Base-by-base conservation (phyloP, 2,888 invertebrate species). In the Papilio protenor region DNA sequence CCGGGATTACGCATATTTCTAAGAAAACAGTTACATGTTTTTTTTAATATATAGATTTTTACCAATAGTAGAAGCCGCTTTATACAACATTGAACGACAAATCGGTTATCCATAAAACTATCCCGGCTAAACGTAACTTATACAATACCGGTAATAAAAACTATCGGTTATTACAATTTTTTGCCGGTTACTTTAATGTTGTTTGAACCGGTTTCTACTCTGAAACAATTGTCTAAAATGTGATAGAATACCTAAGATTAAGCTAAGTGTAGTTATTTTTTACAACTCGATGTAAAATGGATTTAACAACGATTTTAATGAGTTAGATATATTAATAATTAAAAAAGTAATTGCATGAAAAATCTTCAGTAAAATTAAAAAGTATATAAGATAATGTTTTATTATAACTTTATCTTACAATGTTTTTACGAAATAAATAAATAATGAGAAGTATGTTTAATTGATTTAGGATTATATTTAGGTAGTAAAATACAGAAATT, bases 1-100 rank as follows among this genome's bases (percentile, higher is more conserved):
- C 18, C 21, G 27, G 69, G 74, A 59, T 33, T 77, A 77, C 10
- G 73, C 77, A 0, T 73, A 77, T 74, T 77, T 61, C 61, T 61
- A 61, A 61, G 12, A 12, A 12, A 21, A 23, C 11, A 59, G 3
- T 27, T 61, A 16, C 0, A 61, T 27, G 6, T 27, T 4, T 6
- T 61, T 11, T 27, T 27, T 27, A 27, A 5, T 5, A 33, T 33
- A 33, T 23, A 11, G 14, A n/a, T 0, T 18, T 57, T 59, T 23
- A 23, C 2, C 10, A 5, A 27, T 27, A 61, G 16, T 61, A 6
- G 14, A 27, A 27, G 27, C 61, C 61, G 61, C 14, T 61, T 61
- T 16, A 61, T 16, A 27, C 27, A 8, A 61, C 61, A 61, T 61
- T 27, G 61, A 27, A 16, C 8, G 23, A 27, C 61, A 61, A 61